Evolutionary conservation across 2,797 vertebrate species (phyloP), one percentile per base, ranked within the genome.

Genomic region (Gambelia wislizenii): DNA sequence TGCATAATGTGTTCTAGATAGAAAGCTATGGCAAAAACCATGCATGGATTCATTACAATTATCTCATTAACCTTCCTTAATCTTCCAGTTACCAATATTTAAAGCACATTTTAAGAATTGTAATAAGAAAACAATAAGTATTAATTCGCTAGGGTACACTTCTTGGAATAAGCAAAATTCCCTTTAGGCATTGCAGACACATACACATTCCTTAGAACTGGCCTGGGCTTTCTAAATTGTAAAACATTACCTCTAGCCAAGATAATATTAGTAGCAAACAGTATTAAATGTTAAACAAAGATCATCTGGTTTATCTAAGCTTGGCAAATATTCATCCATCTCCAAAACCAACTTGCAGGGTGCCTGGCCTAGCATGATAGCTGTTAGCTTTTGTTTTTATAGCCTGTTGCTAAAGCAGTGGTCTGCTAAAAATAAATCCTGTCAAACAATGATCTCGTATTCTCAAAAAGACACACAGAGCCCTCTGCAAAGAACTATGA

Each of bases 381-480:
- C 86, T 83, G 74, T 56, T 88, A 91, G 90, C 87, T 84, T 96
- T 97, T 97, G 95, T 96, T 96, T 97, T 96, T 94, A 95, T 0
- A 91, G 91, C 86, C 93, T 8, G 95, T 97, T 96, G 96, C 97
- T 96, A 97, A 95, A 96, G 95, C 95, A 96, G 54, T 88, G 39
- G 76, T 74, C 49, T 33, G 93, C 95, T 95, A 94, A 93, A 93
- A 96, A 95, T 93, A 94, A 90, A 2, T 92, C 91, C 92, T 94
- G 92, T 96, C 91, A 94, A 96, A 96, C 89, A 93, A 88, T 56
- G 84, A 93, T 90, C 95, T 44, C 1, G 47, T 87, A 92, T 86
- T 85, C 90, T 92, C 85, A 87, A 22, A 77, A 86, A 87, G 88
- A 82, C 39, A 75, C 39, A 75, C 39, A 0, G 12, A 89, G 91